A percentile compares a stretch with the other conserved stretches of the same genome.
These are phyloP conservation scores for Drosophila fulvimacula DNA, from an alignment of 2,888 invertebrate genomes.

Conservation along the genomic window DNA sequence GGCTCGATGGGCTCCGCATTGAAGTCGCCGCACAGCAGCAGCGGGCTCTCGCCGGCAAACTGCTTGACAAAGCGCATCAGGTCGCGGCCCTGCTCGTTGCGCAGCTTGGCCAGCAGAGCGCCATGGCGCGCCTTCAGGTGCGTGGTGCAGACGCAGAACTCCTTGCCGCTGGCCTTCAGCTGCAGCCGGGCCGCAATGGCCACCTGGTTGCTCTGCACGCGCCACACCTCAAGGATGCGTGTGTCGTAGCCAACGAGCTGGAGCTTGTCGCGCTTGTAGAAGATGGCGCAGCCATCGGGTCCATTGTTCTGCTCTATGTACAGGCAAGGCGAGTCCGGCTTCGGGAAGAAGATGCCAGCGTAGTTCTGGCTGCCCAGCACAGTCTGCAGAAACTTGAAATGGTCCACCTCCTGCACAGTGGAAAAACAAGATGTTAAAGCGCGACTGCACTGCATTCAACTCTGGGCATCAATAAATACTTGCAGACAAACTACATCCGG, in stretches of 20 bases:
- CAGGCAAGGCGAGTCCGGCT: conserved; percentile 91
- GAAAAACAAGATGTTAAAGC: conserved; percentile 51
- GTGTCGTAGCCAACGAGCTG: conserved; percentile 87
- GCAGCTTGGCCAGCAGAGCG: conserved; percentile 88
- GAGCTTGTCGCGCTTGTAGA: conserved; percentile 88
- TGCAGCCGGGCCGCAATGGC: conserved; percentile 87
- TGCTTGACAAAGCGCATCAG: conserved; percentile 86
- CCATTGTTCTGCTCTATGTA: conserved; percentile 90
- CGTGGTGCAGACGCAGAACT: conserved; percentile 89
- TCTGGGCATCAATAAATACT: conserved; percentile 83
- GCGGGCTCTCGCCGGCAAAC: conserved; percentile 86
- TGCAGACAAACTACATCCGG: conserved; percentile 91
- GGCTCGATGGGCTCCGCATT: conserved; percentile 91
- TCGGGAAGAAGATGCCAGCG: conserved; percentile 89
- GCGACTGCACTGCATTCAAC: conserved; percentile 27
- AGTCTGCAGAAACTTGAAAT: conserved; percentile 88
- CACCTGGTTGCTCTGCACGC: conserved; percentile 90
- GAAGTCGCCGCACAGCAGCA: conserved; percentile 90
- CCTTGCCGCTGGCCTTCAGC: conserved; percentile 86
- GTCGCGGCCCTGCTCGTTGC: conserved; percentile 90
- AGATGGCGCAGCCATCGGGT: conserved; percentile 92
- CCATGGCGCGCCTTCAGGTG: conserved; percentile 91
- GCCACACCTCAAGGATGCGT: conserved; percentile 89
- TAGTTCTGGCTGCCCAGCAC: conserved; percentile 88
- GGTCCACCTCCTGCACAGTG: conserved; percentile 89